Percentiles rank a stretch among this genome's conserved stretches.
These are phyloP conservation scores for Trichomalopsis sarcophagae DNA, from an alignment of 1,140 invertebrate genomes.

Conservation along the genomic window DNA sequence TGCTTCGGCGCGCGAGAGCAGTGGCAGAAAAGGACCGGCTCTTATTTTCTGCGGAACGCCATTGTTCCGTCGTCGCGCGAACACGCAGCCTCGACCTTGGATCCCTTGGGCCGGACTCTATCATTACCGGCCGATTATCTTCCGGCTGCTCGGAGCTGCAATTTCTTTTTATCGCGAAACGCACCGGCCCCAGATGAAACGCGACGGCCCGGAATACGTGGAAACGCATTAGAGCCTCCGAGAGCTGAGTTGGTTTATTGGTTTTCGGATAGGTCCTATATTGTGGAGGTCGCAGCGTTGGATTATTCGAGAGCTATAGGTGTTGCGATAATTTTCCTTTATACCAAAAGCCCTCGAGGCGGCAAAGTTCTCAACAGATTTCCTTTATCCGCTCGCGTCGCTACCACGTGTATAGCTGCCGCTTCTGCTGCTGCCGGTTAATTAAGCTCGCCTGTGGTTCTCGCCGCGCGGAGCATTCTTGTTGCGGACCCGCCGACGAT, in stretches of 20 bases:
- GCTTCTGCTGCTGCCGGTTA: conserved; percentile 26
- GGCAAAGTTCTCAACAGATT: no score
- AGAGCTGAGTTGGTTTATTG: neutral
- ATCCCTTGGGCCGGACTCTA: conserved; percentile 28
- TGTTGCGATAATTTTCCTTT: conserved; percentile 15
- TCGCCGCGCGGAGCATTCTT: conserved; percentile 37
- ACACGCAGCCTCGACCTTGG: conserved; percentile 27
- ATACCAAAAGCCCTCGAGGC: neutral
- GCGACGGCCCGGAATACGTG: conserved; percentile 12
- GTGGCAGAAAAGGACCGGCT: conserved; percentile 26
- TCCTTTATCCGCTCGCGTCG: conserved; percentile 9
- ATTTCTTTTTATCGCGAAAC: conserved; percentile 45
- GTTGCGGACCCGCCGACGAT: conserved; percentile 27
- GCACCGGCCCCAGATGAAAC: neutral
- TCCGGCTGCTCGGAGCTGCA: conserved; percentile 14
- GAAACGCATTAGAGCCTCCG: conserved; percentile 27
- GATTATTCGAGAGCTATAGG: neutral
- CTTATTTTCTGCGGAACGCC: conserved; percentile 52
- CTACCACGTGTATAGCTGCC: neutral
- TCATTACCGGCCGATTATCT: conserved; percentile 50
- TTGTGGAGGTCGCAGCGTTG: no score
- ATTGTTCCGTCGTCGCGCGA: conserved; percentile 24
- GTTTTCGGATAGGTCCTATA: conserved; percentile 12
- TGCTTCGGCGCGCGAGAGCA: neutral
- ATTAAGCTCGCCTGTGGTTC: conserved; percentile 48